These are phyloP conservation scores for Gymnoscelis rufifasciata DNA, from an alignment of 2,888 invertebrate genomes.

Conservation along the genomic window DNA sequence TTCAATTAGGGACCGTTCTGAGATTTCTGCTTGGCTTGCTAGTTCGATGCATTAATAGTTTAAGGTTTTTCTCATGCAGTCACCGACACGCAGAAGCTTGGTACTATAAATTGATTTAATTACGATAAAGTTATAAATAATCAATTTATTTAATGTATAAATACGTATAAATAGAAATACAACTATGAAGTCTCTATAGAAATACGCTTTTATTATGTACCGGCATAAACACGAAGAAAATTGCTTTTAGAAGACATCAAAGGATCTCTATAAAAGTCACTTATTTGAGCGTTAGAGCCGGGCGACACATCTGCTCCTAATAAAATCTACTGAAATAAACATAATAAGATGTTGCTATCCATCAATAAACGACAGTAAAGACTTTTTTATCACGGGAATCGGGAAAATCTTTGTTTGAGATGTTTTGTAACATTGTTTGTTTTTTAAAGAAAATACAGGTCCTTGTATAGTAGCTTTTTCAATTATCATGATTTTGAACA, in stretches of 20 bases:
- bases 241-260: slow-evolving; percentile 62
- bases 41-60: slow-evolving; percentile 13
- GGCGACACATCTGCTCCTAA: slow-evolving; percentile 60
- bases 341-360: slow-evolving; percentile 41
- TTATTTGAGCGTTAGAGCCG: slow-evolving; percentile 54
- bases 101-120: too few relatives aligned
- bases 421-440: too few relatives aligned
- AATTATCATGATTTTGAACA: too few relatives aligned
- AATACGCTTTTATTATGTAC: slow-evolving; percentile 39
- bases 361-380: slow-evolving; percentile 31
- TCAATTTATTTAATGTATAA: too few relatives aligned
- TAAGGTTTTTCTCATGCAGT: not conserved
- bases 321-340: slow-evolving; percentile 58
- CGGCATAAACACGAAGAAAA: slow-evolving; percentile 49
- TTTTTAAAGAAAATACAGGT: too few relatives aligned
- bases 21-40: slow-evolving; percentile 58
- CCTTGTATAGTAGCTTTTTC: too few relatives aligned
- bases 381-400: not conserved
- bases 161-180: too few relatives aligned
- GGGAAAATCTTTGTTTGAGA: not conserved
- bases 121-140: too few relatives aligned
- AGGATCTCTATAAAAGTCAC: slow-evolving; percentile 61
- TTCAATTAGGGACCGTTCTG: slow-evolving; percentile 71
- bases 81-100: not conserved
- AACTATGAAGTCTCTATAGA: too few relatives aligned